Percentiles rank a stretch among this genome's conserved stretches.
phyloP scores from a whole-genome alignment of 1,140 invertebrate genomes.

The Leptopilina clavipes region DNA sequence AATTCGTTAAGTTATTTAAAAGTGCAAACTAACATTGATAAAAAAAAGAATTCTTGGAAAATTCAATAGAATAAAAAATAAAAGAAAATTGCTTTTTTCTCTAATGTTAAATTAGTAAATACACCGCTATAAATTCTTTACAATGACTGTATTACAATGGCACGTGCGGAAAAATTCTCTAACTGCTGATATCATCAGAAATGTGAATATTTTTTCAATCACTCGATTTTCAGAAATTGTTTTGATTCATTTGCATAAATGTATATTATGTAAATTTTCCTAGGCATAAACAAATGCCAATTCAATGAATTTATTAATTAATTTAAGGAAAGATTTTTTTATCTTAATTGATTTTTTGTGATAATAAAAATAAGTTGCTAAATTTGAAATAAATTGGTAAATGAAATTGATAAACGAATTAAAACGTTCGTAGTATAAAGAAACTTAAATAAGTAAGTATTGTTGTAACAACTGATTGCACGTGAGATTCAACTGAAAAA shows the following conservation, averaged over 20 bases:
- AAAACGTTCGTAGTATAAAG: too few relatives aligned
- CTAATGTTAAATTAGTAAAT: not conserved
- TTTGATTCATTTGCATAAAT: not conserved
- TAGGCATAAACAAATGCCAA: too few relatives aligned
- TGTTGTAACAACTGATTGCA: not conserved
- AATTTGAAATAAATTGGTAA: too few relatives aligned
- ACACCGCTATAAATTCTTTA: slow-evolving; percentile 11
- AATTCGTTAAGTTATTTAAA: slow-evolving; percentile 3
- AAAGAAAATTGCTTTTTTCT: not conserved
- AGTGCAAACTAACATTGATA: not conserved
- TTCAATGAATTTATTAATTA: too few relatives aligned
- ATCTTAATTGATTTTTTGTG: too few relatives aligned
- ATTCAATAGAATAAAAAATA: not conserved
- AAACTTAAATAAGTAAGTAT: not conserved
- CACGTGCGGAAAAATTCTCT: not conserved
- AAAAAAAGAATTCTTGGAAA: not conserved
- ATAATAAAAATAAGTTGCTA: too few relatives aligned
- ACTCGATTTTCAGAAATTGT: not conserved
- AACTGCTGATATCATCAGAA: slow-evolving; percentile 1
- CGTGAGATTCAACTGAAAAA: not conserved
- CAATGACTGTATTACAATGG: not conserved
- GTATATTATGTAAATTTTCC: not conserved
- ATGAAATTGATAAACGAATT: too few relatives aligned
- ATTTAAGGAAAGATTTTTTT: too few relatives aligned
- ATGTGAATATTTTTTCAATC: not conserved